These are phyloP conservation scores for Lamellibrachia luymesi DNA, from an alignment of 1,140 invertebrate species.

Conservation along the genomic window DNA sequence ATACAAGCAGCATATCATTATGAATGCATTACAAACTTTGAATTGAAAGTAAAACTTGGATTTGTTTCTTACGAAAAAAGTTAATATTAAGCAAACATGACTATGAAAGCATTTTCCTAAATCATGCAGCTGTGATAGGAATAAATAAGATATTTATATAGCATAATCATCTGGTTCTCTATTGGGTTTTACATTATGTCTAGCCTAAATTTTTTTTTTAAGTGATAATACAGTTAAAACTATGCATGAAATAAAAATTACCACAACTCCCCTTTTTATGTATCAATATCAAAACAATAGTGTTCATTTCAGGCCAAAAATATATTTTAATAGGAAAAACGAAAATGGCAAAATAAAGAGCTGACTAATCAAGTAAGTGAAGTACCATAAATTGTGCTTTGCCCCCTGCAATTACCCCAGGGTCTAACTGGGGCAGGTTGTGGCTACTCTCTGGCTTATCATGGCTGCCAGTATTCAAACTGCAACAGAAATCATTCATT, in stretches of 20 bases:
- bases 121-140: background rate
- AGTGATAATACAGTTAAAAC: background rate
- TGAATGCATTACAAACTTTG: background rate
- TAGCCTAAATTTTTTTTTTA: too few relatives aligned
- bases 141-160: too few relatives aligned
- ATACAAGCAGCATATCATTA: background rate
- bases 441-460: slow-evolving; percentile 31
- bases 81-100: background rate
- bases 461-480: background rate
- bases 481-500: background rate
- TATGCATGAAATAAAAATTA: background rate
- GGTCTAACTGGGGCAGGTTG: slow-evolving; percentile 33
- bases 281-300: background rate
- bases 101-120: background rate
- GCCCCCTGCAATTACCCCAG: slow-evolving; percentile 33
- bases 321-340: background rate
- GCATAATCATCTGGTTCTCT: too few relatives aligned
- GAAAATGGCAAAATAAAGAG: background rate
- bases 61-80: too few relatives aligned
- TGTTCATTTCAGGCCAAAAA: background rate
- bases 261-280: background rate
- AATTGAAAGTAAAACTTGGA: too few relatives aligned
- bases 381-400: slow-evolving; percentile 36
- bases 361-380: background rate
- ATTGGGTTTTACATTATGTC: too few relatives aligned